phyloP scores from a whole-genome alignment of 2,113 vertebrate species.

The Epinephelus lanceolatus region DNA sequence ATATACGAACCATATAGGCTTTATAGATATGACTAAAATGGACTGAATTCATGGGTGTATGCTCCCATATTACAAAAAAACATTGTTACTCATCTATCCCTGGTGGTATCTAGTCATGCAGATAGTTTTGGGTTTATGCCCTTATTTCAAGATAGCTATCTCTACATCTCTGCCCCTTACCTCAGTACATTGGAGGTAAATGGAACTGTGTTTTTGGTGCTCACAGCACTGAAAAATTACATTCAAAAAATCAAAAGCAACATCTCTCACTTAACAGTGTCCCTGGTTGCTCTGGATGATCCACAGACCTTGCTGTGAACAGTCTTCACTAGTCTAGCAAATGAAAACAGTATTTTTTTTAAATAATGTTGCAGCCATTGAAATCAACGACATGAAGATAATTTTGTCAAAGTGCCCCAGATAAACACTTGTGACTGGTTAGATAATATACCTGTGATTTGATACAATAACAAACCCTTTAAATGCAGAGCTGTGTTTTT shows the following conservation, averaged over 20 bases:
- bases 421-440: not conserved
- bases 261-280: conserved; percentile 20
- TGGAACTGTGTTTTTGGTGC: conserved; percentile 19
- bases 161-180: not conserved
- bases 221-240: conserved; percentile 40
- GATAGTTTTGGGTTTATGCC: not conserved
- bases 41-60: not conserved
- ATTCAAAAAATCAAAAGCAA: conserved; percentile 36
- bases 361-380: conserved; percentile 16
- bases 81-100: conserved; percentile 10
- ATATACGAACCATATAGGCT: not conserved
- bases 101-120: not conserved
- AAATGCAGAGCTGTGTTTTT: not conserved
- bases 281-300: not conserved
- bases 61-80: not conserved
- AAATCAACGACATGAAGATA: conserved; percentile 19
- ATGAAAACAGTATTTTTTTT: conserved; percentile 17
- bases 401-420: not conserved
- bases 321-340: conserved; percentile 1
- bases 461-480: not conserved
- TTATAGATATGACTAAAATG: not conserved
- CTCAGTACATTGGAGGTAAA: conserved; percentile 19
- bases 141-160: not conserved
- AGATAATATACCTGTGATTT: conserved; percentile 1
- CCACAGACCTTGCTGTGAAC: conserved; percentile 7